Evolutionary conservation across 2,888 invertebrate genomes (phyloP), one percentile per base, ranked within the genome.

Genomic region (Pyralis farinalis): DNA sequence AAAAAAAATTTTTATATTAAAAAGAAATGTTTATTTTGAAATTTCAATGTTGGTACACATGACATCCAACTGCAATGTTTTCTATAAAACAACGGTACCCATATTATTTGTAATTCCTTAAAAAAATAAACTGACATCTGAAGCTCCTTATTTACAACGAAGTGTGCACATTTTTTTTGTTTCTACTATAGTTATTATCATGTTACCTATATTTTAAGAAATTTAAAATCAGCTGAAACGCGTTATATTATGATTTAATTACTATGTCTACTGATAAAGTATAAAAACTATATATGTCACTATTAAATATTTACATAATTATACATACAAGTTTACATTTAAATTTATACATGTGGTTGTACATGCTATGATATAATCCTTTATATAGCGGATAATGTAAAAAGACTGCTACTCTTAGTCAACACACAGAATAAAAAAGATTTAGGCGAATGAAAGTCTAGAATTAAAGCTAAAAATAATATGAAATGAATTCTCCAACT

Each of bases 291-390:
- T 58, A 60, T 35, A 63, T 65, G 62, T 55, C 46, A 60, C 66
- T 72, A 63, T 60, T 58, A 64, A 62, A 60, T 84, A 80, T 80
- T 77, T 77, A 80, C 85, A 81, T 73, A 70, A 69, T 69, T 77
- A 84, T 65, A 72, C 48, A 66, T 51, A 54, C 46, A 54, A 49
- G 49, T 55, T 67, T 73, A 71, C 64, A 71, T 56, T 64, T 52
- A 70, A 67, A 65, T 63, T 67, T 55, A 62, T 56, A 58, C 53
- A 51, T 42, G 58, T 57, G 55, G 54, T 63, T 47, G 48, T 16
- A 16, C 16, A 16, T 16, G 16, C 16, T 46, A 46, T 44, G 45
- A 16, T 27, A n/a, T 11, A 12, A 25, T n/a, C n/a, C n/a, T n/a
- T n/a, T 25, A 34, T 22, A 34, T 55, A 31, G 49, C 48, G 40